Base-by-base conservation (phyloP, 1,140 invertebrate genomes). In the Anthonomus grandis region DNA sequence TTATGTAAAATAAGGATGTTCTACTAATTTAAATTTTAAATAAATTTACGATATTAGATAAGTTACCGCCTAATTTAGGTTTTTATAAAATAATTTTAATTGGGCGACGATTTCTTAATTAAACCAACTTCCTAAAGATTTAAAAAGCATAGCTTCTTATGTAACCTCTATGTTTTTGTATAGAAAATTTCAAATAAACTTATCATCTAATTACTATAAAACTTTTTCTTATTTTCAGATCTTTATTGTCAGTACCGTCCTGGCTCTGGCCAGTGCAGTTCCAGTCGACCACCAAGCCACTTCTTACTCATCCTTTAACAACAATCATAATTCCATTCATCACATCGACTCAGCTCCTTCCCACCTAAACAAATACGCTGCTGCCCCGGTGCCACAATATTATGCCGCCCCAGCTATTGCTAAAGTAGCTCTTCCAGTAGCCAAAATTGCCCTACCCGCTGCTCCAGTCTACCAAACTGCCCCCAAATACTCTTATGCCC, bases 321-420 rank as follows among this genome's bases (percentile, higher is more conserved):
- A 63, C 37, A 51, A 63, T 21, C 64, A 48, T 48, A 62, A 61
- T 51, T 60, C 54, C 27, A 70, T 75, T 3, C 74, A 75, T n/a
- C 64, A 77, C 45, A 73, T 78, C 42, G 76, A 77, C 60, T 69
- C 77, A 42, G 46, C 57, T 23, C 75, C 75, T 10, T 67, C 74
- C 13, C 75, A 74, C 18, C n/a, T n/a, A n/a, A n/a, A n/a, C n/a
- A n/a, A n/a, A n/a, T 74, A 77, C 17, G 44, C 47, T 10, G 56
- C 51, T 37, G 79, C 79, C 54, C 79, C 79, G 4, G 5, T 8
- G 1, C 41, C 39, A n/a, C 34, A 54, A 22, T 41, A 57, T 24
- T 51, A 51, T 36, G 15, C 31, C 21, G 22, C 24, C n/a, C 39
- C 52, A 17, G 50, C 34, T 36, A 31, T 57, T 1, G 46, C 57